Percentiles rank a stretch among this genome's conserved stretches.
Conservation (phyloP, 2,888 invertebrate genomes). For the Folsomia candida region DNA sequence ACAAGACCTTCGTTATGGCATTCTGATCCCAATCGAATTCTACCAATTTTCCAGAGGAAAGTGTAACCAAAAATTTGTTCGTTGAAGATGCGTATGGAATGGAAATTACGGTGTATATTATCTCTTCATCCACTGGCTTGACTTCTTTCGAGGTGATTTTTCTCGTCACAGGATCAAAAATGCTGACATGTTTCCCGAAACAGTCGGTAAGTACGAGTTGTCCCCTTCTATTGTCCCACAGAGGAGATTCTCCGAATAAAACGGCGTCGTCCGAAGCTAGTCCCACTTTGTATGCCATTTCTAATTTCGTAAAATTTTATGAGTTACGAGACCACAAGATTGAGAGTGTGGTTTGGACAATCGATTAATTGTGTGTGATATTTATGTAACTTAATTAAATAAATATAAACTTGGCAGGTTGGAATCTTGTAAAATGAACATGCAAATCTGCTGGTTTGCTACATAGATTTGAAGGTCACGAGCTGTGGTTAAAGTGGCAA, state of each 20-base stretch:
- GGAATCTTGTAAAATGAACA: no score
- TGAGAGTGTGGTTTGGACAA: no score
- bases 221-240: conserved; percentile 5
- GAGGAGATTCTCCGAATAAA: conserved; percentile 1
- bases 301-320: no score
- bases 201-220: neutral
- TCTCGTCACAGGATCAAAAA: conserved; percentile 3
- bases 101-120: neutral
- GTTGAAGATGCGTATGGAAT: neutral
- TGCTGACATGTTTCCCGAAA: neutral
- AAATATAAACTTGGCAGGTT: no score
- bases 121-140: neutral
- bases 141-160: neutral
- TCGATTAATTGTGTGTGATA: no score
- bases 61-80: neutral
- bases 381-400: no score
- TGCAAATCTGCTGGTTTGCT: no score
- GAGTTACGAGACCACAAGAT: no score
- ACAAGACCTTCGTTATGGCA: neutral
- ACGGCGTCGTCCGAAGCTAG: neutral
- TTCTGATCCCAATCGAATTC: neutral
- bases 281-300: neutral
- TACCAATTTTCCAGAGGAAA: neutral
- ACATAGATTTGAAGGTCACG: no score
- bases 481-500: no score